Conservation (phyloP, 2,113 vertebrate genomes). For the Pelusios castaneus region DNA sequence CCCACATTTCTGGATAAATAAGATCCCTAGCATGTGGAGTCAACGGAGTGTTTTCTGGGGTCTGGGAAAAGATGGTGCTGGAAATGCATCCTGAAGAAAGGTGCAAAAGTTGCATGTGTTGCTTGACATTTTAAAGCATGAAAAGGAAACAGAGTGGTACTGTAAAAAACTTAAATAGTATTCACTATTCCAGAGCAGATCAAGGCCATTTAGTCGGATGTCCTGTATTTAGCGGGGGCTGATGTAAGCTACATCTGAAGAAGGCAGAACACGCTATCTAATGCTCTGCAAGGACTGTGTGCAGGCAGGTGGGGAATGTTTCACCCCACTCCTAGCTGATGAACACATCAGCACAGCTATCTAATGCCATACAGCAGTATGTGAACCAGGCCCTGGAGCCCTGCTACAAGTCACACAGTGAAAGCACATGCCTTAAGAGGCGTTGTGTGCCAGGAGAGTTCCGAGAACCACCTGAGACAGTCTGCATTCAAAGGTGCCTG, state of each 20-base stretch:
- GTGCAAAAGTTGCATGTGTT: background rate
- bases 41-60: background rate
- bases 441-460: background rate
- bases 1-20: background rate
- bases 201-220: no score
- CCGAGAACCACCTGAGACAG: background rate
- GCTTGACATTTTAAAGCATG: background rate
- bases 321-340: background rate
- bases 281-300: background rate
- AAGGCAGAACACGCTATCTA: background rate
- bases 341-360: background rate
- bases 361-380: background rate
- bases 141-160: background rate
- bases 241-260: background rate
- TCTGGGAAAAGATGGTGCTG: accelerated
- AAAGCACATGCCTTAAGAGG: background rate
- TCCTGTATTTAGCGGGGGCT: background rate
- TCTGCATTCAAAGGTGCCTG: background rate
- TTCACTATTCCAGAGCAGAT: background rate
- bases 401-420: accelerated
- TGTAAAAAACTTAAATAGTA: background rate
- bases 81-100: background rate
- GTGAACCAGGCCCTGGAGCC: accelerated
- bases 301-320: no score
- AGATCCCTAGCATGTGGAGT: background rate